Evolutionary conservation across 2,113 vertebrate genomes (phyloP), one percentile per base, ranked within the genome.

Genomic region (Rafetus swinhoei): DNA sequence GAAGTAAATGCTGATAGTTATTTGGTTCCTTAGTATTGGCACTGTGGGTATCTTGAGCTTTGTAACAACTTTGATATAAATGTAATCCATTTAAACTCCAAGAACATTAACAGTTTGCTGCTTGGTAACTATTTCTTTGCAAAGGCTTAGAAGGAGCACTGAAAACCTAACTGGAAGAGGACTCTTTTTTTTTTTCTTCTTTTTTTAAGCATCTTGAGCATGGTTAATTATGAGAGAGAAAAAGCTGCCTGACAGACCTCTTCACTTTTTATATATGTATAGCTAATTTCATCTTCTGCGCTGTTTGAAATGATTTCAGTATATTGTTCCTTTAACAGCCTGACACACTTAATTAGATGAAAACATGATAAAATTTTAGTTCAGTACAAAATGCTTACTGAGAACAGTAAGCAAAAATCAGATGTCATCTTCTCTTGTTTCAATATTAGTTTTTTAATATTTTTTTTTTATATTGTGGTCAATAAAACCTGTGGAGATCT

Each of bases 131-230:
- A 84, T 90, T 92, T 97, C 62, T 52, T 93, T 93, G n/a, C 89
- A 92, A 97, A 98, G 94, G 83, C 95, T 97, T 97, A 96, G 96
- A 97, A 98, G 91, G 94, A 98, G 94, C 94, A 97, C 95, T 97
- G 96, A 96, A 96, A 96, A 83, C 96, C 91, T 79, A 62, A 82
- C 57, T 95, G 87, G 85, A 93, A 95, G 88, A 96, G 87, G 85
- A 92, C 89, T 95, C 29, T 95, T 54, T 54, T 54, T 15, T 54
- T 19, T 56, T 56, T 16, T 95, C 16, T 54, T 54, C 4, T 54
- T 19, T 56, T 19, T 93, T 95, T 87, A 97, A 83, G 86, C 39
- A 97, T 91, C 84, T 95, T 84, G 94, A 95, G 85, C 79, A 90
- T 3, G 86, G 95, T 89, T 94, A 81, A 90, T 82, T 95, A 89